Conservation (phyloP, 2,797 vertebrate species). For the Lithobates pipiens region DNA sequence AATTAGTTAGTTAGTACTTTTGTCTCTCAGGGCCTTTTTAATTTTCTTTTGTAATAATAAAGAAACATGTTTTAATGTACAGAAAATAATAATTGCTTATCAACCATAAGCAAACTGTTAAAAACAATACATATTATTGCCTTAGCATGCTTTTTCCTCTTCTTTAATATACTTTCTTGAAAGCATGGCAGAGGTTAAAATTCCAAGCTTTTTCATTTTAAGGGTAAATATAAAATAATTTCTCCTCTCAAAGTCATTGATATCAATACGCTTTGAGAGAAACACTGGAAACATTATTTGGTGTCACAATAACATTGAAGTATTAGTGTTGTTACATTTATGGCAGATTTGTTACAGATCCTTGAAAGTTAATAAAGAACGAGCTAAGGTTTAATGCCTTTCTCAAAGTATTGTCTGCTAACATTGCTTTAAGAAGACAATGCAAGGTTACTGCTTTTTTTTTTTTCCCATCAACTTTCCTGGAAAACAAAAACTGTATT, state of each 20-base stretch:
- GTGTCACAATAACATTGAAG: conserved; percentile 44
- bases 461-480: background rate
- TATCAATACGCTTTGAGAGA: conserved; percentile 21
- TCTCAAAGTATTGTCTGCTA: conserved; percentile 37
- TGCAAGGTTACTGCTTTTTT: conserved; percentile 42
- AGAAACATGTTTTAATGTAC: too few species aligned
- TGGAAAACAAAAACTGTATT: background rate
- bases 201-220: background rate
- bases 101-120: too few species aligned
- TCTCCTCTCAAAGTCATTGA: conserved; percentile 21
- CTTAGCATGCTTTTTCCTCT: too few species aligned
- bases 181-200: conserved; percentile 1
- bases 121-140: too few species aligned
- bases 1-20: too few species aligned
- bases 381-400: conserved; percentile 32
- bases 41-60: too few species aligned
- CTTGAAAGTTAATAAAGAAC: conserved; percentile 56
- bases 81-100: too few species aligned
- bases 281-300: conserved; percentile 16
- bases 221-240: conserved; percentile 7
- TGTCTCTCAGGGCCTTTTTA: too few species aligned
- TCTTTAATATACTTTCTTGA: background rate
- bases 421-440: conserved; percentile 43
- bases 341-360: conserved; percentile 56
- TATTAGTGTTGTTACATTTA: conserved; percentile 57